Evolutionary conservation across 1,140 invertebrate species (phyloP).

Genomic region (Bombus soroeensis): DNA sequence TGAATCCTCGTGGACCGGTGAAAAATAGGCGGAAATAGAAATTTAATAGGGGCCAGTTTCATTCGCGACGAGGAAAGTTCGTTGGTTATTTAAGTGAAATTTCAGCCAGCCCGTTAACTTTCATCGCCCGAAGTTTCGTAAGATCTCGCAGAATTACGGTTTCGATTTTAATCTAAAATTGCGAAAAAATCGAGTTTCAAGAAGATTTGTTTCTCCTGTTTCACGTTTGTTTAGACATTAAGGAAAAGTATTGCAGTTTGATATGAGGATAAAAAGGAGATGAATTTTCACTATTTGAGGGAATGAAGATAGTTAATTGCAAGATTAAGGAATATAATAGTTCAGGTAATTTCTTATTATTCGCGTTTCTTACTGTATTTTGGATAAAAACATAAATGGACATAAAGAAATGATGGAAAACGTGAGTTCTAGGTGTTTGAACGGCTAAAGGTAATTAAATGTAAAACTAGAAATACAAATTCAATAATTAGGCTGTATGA

Average conservation of each 20-base stretch:
- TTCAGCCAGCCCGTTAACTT: conserved; percentile 27
- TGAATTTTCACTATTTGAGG: not conserved
- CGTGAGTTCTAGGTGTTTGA: too few species aligned
- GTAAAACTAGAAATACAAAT: not conserved
- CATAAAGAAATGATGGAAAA: not conserved
- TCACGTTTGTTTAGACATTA: too few species aligned
- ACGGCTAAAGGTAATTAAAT: not conserved
- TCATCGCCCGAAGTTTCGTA: not conserved
- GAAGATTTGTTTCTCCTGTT: too few species aligned
- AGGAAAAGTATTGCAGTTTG: too few species aligned
- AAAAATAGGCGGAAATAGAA: conserved; percentile 16
- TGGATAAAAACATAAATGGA: too few species aligned
- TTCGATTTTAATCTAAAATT: conserved; percentile 25
- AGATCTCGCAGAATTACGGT: not conserved
- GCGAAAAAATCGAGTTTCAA: too few species aligned
- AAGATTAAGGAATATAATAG: too few species aligned
- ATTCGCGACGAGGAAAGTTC: conserved; percentile 1
- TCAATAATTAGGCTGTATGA: too few species aligned
- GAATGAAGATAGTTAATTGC: too few species aligned
- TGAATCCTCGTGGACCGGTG: too few species aligned
- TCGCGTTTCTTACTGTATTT: too few species aligned
- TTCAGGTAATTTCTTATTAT: too few species aligned
- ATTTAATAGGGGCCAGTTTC: conserved; percentile 16
- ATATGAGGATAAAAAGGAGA: not conserved
- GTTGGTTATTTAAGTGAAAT: conserved; percentile 22